These are phyloP conservation scores for Dallia pectoralis DNA, from an alignment of 2,797 vertebrate species.

Conservation along the genomic window DNA sequence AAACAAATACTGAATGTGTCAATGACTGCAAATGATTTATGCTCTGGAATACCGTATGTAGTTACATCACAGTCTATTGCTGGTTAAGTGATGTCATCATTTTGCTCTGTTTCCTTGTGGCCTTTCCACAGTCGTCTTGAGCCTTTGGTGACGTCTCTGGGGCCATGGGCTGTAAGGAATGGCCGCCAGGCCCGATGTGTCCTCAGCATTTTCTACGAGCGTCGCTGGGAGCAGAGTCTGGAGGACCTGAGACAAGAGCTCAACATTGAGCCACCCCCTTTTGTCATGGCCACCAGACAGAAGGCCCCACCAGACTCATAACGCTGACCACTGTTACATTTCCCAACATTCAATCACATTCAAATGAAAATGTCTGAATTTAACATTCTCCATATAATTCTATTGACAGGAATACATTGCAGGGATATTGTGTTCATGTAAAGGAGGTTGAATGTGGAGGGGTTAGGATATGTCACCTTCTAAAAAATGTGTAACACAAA, in stretches of 20 bases:
- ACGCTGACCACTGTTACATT: not conserved
- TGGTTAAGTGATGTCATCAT: not conserved
- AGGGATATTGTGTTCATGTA: too few species aligned
- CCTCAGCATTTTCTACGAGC: constrained; percentile 89
- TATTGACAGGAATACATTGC: too few species aligned
- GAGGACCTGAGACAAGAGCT: constrained; percentile 83
- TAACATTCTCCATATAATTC: not conserved
- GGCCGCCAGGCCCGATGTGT: constrained; percentile 77
- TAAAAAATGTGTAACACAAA: too few species aligned
- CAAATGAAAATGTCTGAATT: not conserved
- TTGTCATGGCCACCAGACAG: constrained; percentile 31
- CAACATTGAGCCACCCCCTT: constrained; percentile 76
- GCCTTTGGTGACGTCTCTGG: constrained; percentile 74
- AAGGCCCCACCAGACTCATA: not conserved
- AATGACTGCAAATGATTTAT: constrained; percentile 9
- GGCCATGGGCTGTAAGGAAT: constrained; percentile 86
- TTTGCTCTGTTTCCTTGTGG: not conserved
- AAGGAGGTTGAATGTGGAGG: too few species aligned
- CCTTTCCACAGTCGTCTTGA: constrained; percentile 72
- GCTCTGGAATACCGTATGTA: constrained; percentile 25
- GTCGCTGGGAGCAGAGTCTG: constrained; percentile 89
- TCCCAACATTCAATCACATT: not conserved
- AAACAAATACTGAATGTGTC: not conserved
- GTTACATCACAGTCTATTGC: not conserved
- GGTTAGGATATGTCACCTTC: too few species aligned